Base-by-base conservation (phyloP, 2,797 vertebrate genomes). In the Coccyzus lansbergi region DNA sequence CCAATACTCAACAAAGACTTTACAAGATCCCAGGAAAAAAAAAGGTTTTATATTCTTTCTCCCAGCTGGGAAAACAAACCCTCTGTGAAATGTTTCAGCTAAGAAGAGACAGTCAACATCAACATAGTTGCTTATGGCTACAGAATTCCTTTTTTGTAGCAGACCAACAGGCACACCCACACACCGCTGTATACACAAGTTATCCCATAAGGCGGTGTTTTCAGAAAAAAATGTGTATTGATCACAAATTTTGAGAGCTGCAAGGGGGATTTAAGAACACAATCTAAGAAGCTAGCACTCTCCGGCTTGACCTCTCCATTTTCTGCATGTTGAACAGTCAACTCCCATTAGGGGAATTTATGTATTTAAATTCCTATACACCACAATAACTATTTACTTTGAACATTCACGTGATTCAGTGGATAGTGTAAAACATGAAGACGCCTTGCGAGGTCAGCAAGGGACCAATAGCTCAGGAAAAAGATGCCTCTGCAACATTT, bases 311-410 rank as follows among this genome's bases (percentile, higher is more conserved):
- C 69, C 40, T 40, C 42, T 8, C 29, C 15, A 15, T 74, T 79
- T 65, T 56, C 44, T 83, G 59, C 31, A 76, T 5, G 34, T 13
- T 67, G 72, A 87, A 75, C 56, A 84, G 19, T n/a, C 81, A 85
- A 26, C 55, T 94, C 70, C 74, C 69, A 44, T 71, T 53, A 88
- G 56, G 44, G 12, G 58, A 92, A 90, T 86, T 38, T 28, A 34
- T 49, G 10, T 44, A 58, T 81, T 91, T 95, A 58, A 93, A 95
- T 95, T 92, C 83, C 92, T 80, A 60, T 69, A 79, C 70, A 40
- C 70, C 33, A 76, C 72, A 87, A 33, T 52, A 24, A 36, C 42
- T 90, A n/a, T 49, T 86, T 84, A 72, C 33, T 65, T 86, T 74
- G 86, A 86, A 81, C 24, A 49, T 56, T 70, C 55, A 46, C 59